These are phyloP conservation scores for Lepetodrilus schrolli DNA, from an alignment of 2,888 invertebrate species.

Conservation along the genomic window DNA sequence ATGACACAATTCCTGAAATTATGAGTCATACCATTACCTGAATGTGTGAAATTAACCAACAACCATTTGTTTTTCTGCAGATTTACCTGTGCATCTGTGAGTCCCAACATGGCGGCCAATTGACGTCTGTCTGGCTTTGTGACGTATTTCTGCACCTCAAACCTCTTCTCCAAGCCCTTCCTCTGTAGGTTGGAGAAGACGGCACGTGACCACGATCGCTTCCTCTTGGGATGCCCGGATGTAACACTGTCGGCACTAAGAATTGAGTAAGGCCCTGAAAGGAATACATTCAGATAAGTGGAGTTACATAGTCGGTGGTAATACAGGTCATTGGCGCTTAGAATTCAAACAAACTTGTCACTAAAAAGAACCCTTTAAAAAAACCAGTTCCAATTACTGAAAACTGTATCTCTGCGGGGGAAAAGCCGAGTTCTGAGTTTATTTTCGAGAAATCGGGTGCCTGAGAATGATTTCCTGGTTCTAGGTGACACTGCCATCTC, in stretches of 20 bases:
- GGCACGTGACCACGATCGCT: conserved; percentile 94
- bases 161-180: conserved; percentile 93
- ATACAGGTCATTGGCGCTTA: too few species aligned
- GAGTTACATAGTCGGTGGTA: too few species aligned
- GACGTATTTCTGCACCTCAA: conserved; percentile 95
- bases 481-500: too few species aligned
- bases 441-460: too few species aligned
- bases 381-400: too few species aligned
- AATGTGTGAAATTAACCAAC: neutral
- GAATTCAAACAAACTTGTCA: too few species aligned
- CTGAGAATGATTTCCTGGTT: too few species aligned
- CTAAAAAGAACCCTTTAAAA: too few species aligned
- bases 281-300: conserved; percentile 17
- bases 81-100: conserved; percentile 92
- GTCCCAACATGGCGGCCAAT: conserved; percentile 90
- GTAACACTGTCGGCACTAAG: conserved; percentile 58
- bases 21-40: too few species aligned
- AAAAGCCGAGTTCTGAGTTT: too few species aligned
- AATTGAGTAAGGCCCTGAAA: conserved; percentile 67
- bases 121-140: conserved; percentile 95
- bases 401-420: too few species aligned
- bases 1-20: too few species aligned
- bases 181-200: conserved; percentile 95
- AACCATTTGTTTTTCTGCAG: neutral
- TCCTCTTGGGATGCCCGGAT: conserved; percentile 79